Evolutionary conservation across 2,888 invertebrate species (phyloP).

Genomic region (Apamea crenata): DNA sequence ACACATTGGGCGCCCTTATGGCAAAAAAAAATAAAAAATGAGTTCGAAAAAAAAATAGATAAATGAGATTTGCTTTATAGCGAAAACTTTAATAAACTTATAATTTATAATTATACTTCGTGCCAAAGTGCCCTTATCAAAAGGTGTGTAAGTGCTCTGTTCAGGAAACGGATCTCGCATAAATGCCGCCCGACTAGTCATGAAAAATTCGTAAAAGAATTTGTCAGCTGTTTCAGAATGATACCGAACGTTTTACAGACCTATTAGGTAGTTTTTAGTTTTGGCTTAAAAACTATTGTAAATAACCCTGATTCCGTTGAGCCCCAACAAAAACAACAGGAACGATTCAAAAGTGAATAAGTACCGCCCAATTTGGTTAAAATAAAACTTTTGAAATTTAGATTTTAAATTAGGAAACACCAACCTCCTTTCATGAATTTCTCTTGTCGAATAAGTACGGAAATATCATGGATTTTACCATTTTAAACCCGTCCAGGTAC

Average conservation of each 20-base stretch:
- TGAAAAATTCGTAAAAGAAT: background rate
- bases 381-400: too few relatives aligned
- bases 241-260: background rate
- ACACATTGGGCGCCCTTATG: too few relatives aligned
- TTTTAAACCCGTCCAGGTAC: too few relatives aligned
- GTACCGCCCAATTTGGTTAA: background rate
- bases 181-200: background rate
- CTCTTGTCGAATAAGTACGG: too few relatives aligned
- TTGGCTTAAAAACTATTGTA: background rate
- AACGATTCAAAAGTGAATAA: background rate
- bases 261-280: background rate
- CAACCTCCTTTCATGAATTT: background rate
- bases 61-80: background rate
- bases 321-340: background rate
- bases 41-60: too few relatives aligned
- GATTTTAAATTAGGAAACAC: too few relatives aligned
- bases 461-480: background rate
- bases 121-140: too few relatives aligned
- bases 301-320: background rate
- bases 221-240: background rate
- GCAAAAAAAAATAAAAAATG: too few relatives aligned
- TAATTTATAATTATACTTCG: too few relatives aligned
- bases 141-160: background rate
- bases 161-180: constrained; percentile 3
- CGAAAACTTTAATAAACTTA: background rate